These are phyloP conservation scores for Cyclina sinensis DNA, from an alignment of 1,140 invertebrate genomes.

Conservation along the genomic window DNA sequence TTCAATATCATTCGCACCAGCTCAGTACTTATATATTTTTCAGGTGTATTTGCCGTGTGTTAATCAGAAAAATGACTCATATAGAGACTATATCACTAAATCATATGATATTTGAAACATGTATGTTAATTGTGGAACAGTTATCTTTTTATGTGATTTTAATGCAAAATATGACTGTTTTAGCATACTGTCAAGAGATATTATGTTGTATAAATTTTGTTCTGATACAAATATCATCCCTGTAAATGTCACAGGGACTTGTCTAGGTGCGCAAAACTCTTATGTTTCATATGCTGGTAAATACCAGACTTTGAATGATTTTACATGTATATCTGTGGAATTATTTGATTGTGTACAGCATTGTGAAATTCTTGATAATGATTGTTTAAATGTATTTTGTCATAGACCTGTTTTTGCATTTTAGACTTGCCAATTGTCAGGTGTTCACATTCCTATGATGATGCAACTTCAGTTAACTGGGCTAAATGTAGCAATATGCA, in stretches of 20 bases:
- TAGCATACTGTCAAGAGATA: not conserved
- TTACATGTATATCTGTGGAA: constrained; percentile 10
- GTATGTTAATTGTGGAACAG: not conserved
- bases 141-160: not conserved
- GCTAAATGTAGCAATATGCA: not conserved
- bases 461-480: not conserved
- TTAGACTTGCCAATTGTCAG: not conserved
- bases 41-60: constrained; percentile 26
- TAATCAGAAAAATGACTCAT: constrained; percentile 12
- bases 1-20: constrained; percentile 40
- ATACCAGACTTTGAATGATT: constrained; percentile 30
- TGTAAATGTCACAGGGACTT: not conserved
- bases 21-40: constrained; percentile 31
- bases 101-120: no score
- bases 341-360: not conserved
- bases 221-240: not conserved
- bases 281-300: constrained; percentile 39
- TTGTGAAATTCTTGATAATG: constrained; percentile 42
- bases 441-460: not conserved
- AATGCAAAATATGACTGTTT: no score
- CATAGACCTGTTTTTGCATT: constrained; percentile 20
- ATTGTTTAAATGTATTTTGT: constrained; percentile 41
- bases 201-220: not conserved
- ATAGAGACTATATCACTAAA: not conserved
- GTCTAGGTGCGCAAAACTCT: not conserved